Percentiles rank a stretch among this genome's conserved stretches.
These are phyloP conservation scores for Epinotia demarniana DNA, from an alignment of 2,888 invertebrate genomes.

Conservation along the genomic window DNA sequence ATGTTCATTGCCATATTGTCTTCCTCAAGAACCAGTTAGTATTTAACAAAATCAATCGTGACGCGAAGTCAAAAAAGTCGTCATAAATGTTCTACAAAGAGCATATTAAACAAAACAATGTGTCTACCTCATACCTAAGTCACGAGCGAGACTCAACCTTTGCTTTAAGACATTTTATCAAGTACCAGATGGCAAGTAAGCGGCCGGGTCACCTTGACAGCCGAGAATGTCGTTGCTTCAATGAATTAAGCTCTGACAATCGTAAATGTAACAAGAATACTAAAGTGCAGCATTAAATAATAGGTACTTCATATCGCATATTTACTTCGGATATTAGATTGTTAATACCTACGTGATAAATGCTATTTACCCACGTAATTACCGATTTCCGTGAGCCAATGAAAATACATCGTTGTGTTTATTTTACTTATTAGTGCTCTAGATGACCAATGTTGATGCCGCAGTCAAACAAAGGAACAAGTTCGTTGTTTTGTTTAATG, in stretches of 20 bases:
- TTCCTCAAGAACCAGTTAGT: slow-evolving; percentile 27
- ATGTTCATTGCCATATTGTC: slow-evolving; percentile 26
- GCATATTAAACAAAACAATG: slow-evolving; percentile 59
- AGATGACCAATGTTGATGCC: background rate
- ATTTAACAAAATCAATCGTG: slow-evolving; percentile 24
- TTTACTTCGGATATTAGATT: slow-evolving; percentile 21
- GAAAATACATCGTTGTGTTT: slow-evolving; percentile 19
- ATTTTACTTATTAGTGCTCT: slow-evolving; percentile 24
- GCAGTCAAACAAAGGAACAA: slow-evolving; percentile 28
- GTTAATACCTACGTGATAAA: slow-evolving; percentile 17
- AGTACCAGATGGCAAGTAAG: slow-evolving; percentile 61
- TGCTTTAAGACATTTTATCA: slow-evolving; percentile 62
- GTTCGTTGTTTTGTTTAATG: background rate
- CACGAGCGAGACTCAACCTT: slow-evolving; percentile 71
- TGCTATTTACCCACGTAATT: slow-evolving; percentile 22
- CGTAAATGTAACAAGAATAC: slow-evolving; percentile 40
- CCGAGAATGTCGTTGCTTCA: slow-evolving; percentile 62
- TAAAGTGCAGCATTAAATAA: slow-evolving; percentile 15
- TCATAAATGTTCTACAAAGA: slow-evolving; percentile 34
- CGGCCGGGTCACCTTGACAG: slow-evolving; percentile 67
- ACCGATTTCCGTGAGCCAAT: slow-evolving; percentile 26
- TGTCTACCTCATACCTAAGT: slow-evolving; percentile 58
- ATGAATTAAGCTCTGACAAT: slow-evolving; percentile 58
- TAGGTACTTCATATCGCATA: slow-evolving; percentile 10
- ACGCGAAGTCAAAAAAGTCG: slow-evolving; percentile 48